Evolutionary conservation across 2,797 vertebrate species (phyloP), one percentile per base, ranked within the genome.

Genomic region (Liparis tanakae): DNA sequence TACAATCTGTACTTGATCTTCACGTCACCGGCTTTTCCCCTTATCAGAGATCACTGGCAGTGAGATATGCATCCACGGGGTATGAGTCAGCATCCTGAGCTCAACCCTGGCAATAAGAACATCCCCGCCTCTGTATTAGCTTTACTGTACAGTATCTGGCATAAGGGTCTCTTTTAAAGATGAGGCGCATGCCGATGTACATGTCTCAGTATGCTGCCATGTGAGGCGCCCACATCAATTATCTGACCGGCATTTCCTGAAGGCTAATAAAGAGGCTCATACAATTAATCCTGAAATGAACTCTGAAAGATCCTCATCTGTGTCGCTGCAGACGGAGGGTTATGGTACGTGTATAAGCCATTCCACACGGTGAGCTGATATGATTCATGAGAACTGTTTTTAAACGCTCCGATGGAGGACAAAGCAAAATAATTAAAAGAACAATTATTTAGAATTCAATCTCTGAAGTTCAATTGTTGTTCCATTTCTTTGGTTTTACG

Each of bases 1-100:
- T 79, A 30, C 50, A 71, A 70, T 73, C 72, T 78, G 61, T n/a
- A 59, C 69, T 80, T 72, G 78, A 83, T 83, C 79, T 75, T 79
- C 67, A 62, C 66, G 81, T 82, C 69, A 71, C 50, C n/a, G 50
- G 62, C 20, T 3, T 10, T 65, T 80, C 63, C 30, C 15, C 6
- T 73, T 63, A 84, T 85, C 77, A 44, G 56, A 30, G 62, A 78
- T 64, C 65, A 25, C 4, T 68, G 48, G 33, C 46, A 17, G 41
- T 73, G 76, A 82, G 64, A 81, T 80, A 76, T 57, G 64, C 75
- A 65, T 57, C 77, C 53, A 0, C 17, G 48, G 72, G 64, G 41
- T 54, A 17, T 72, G 66, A 80, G 64, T 82, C 72, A 30, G 81
- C 55, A 65, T 75, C 66, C 73, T 58, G 34, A 48, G 61, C 64